phyloP scores from a whole-genome alignment of 2,888 invertebrate species.

The Tetropium fuscum region DNA sequence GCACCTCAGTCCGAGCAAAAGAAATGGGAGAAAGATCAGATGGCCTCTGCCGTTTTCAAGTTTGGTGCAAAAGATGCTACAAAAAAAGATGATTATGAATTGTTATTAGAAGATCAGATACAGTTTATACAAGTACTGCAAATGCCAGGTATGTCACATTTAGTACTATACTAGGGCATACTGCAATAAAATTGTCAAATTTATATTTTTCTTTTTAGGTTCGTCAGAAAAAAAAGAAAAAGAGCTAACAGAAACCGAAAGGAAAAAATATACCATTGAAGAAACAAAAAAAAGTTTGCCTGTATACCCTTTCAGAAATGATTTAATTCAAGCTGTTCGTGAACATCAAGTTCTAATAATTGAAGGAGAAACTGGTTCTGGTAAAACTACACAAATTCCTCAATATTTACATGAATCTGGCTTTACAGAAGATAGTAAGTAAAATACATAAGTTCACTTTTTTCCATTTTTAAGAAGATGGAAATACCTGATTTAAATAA shows the following conservation, averaged over 20 bases:
- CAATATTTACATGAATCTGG: conserved; percentile 97
- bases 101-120: conserved; percentile 95
- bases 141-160: conserved; percentile 72
- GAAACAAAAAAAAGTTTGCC: conserved; percentile 95
- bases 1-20: conserved; percentile 86
- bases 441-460: not conserved
- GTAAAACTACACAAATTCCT: conserved; percentile 99
- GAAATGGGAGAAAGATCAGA: conserved; percentile 98
- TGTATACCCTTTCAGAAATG: conserved; percentile 91
- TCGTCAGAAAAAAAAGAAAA: conserved; percentile 67
- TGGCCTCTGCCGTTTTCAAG: conserved; percentile 90
- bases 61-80: conserved; percentile 93
- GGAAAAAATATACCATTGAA: conserved; percentile 83
- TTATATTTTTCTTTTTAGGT: conserved; percentile 10
- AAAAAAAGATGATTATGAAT: conserved; percentile 86
- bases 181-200: conserved; percentile 6
- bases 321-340: conserved; percentile 91
- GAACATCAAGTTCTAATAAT: conserved; percentile 92
- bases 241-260: conserved; percentile 76
- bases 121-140: conserved; percentile 95
- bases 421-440: conserved; percentile 77
- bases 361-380: conserved; percentile 98
- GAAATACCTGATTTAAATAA: too few species aligned
- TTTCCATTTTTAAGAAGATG: too few species aligned
- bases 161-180: not conserved